A percentile compares a stretch with the other conserved stretches of the same genome.
Conservation (phyloP, 2,888 invertebrate species). For the Priocnemis perturbator region DNA sequence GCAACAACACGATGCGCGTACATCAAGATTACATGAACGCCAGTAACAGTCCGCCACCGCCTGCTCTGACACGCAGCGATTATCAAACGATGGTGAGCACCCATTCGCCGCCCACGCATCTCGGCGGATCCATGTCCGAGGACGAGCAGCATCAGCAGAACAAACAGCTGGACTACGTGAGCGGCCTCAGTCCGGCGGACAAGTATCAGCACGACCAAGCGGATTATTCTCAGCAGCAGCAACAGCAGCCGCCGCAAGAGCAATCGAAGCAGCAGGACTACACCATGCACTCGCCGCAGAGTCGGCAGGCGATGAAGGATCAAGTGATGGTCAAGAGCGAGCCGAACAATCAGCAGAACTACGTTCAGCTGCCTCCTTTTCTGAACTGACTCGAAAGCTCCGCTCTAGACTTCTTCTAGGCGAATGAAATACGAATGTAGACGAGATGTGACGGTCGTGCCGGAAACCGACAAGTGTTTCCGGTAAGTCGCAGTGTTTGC, state of each 20-base stretch:
- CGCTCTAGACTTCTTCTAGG: constrained; percentile 56
- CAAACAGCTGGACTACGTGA: constrained; percentile 67
- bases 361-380: constrained; percentile 86
- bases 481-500: too few species aligned
- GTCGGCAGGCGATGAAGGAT: constrained; percentile 75
- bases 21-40: constrained; percentile 82
- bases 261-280: constrained; percentile 69
- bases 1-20: constrained; percentile 76
- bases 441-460: too few species aligned
- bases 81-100: constrained; percentile 70
- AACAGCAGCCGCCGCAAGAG: constrained; percentile 44
- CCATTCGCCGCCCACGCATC: constrained; percentile 70
- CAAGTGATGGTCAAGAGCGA: constrained; percentile 78
- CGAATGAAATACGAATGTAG: neutral
- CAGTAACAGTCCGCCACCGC: constrained; percentile 81
- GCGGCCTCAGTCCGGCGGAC: constrained; percentile 72
- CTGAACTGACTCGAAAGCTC: constrained; percentile 79
- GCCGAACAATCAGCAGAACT: constrained; percentile 79
- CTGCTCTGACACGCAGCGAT: constrained; percentile 73
- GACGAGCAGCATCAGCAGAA: constrained; percentile 68
- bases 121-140: constrained; percentile 67
- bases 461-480: too few species aligned
- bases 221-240: constrained; percentile 77
- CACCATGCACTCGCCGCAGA: constrained; percentile 68
- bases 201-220: constrained; percentile 80